Percentiles rank a stretch among this genome's conserved stretches.
Evolutionary conservation across 2,113 vertebrate species (phyloP).

Genomic region (Nicator chloris): DNA sequence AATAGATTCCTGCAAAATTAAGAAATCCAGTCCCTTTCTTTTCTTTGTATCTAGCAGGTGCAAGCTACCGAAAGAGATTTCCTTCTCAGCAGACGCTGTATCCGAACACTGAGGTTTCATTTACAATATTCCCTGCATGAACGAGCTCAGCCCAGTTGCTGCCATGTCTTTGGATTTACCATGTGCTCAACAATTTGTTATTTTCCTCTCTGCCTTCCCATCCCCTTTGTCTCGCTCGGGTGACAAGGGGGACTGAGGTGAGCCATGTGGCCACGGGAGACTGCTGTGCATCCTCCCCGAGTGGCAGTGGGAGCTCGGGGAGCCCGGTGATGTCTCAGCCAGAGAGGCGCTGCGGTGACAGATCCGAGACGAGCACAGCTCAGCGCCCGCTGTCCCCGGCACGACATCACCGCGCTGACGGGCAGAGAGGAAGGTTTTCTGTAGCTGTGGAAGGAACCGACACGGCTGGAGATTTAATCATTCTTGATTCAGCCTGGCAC

Average conservation of each 20-base stretch:
- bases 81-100: background rate
- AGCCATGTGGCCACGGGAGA: background rate
- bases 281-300: background rate
- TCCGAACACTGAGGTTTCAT: background rate
- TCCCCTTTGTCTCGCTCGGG: background rate
- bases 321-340: background rate
- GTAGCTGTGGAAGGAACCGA: constrained; percentile 10
- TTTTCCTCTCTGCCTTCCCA: background rate
- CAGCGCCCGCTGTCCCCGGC: background rate
- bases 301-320: background rate
- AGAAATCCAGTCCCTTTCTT: background rate
- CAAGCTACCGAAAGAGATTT: constrained; percentile 18
- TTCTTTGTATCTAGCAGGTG: constrained; percentile 1
- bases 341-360: background rate
- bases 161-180: constrained; percentile 11
- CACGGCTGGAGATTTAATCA: constrained; percentile 44
- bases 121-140: constrained; percentile 29
- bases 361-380: background rate
- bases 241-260: background rate
- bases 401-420: background rate
- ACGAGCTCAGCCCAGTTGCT: background rate
- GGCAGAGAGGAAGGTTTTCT: background rate
- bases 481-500: constrained; percentile 44
- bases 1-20: background rate
- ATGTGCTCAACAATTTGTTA: constrained; percentile 28